phyloP scores from a whole-genome alignment of 2,113 vertebrate species.

The Burhinus oedicnemus region DNA sequence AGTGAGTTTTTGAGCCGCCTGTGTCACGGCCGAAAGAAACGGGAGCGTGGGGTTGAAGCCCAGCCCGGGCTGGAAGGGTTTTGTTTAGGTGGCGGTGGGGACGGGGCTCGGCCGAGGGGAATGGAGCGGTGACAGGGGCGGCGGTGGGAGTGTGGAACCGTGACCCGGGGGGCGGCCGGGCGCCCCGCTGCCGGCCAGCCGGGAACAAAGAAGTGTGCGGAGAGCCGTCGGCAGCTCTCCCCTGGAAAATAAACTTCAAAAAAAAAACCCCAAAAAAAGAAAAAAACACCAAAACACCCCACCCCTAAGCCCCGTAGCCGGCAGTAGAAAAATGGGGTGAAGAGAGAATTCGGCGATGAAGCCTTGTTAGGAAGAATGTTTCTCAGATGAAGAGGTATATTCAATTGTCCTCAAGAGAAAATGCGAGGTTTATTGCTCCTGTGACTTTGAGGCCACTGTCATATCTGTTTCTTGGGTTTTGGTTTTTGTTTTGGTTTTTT shows the following conservation, averaged over 20 bases:
- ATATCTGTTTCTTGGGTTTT: not conserved
- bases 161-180: not conserved
- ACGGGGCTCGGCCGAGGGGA: not conserved
- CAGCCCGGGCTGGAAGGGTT: not conserved
- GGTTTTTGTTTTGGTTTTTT: not conserved
- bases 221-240: not conserved
- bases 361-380: not conserved
- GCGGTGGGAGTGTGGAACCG: not conserved
- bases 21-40: not conserved
- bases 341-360: not conserved
- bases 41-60: not conserved
- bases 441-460: not conserved
- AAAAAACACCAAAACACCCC: not conserved
- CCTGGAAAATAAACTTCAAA: not conserved
- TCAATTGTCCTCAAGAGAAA: not conserved
- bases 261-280: too few relatives aligned
- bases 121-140: not conserved
- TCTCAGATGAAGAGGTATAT: not conserved
- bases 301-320: not conserved
- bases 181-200: not conserved
- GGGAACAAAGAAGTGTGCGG: slow-evolving; percentile 58
- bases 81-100: not conserved
- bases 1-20: not conserved
- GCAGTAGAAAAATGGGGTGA: not conserved
- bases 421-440: not conserved